Conservation (phyloP, 2,113 vertebrate species). For the Narcine bancroftii region DNA sequence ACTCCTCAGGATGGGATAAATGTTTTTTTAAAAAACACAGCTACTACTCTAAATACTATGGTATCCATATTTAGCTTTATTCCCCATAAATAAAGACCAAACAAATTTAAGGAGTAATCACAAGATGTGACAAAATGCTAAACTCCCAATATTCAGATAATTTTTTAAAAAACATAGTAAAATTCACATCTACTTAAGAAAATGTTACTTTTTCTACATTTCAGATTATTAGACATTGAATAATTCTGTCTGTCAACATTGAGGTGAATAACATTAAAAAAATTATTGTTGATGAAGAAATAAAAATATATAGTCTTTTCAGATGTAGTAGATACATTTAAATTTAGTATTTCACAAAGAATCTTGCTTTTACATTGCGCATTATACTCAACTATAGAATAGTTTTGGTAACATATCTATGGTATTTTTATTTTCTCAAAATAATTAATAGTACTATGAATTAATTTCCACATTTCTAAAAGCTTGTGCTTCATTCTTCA, state of each 20-base stretch:
- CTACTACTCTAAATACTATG: neutral
- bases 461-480: slow-evolving; percentile 80
- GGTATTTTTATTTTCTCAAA: slow-evolving; percentile 45
- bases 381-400: neutral
- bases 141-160: no score
- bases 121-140: neutral
- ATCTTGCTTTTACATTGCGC: neutral
- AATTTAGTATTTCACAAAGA: neutral
- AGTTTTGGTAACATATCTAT: neutral
- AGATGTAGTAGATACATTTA: neutral
- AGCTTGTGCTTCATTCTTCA: no score
- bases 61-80: neutral
- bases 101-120: neutral
- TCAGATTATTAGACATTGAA: neutral
- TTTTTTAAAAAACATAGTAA: no score
- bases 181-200: neutral
- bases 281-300: neutral
- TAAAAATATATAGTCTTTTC: neutral
- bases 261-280: neutral
- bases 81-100: neutral
- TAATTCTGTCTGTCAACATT: neutral
- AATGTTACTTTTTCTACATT: neutral
- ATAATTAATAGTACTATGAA: slow-evolving; percentile 79
- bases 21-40: neutral
- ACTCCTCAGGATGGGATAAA: neutral